Conservation (phyloP, 2,888 invertebrate genomes). For the Smittia sp. region DNA sequence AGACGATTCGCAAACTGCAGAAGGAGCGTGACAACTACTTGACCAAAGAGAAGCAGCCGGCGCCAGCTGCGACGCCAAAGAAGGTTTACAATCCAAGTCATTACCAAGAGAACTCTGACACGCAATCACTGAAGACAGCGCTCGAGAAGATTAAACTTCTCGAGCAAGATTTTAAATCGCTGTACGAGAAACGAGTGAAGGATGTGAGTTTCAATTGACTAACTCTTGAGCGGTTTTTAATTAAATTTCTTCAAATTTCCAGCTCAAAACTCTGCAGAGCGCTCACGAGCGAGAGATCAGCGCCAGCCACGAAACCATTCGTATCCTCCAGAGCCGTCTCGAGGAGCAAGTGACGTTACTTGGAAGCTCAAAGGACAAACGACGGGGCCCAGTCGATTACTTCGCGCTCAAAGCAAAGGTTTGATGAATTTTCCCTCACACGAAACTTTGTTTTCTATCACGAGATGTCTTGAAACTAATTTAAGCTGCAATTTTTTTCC, state of each 20-base stretch:
- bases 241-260: constrained; percentile 47
- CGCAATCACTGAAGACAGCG: constrained; percentile 51
- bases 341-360: constrained; percentile 53
- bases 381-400: constrained; percentile 53
- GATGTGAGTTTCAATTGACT: constrained; percentile 62
- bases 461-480: constrained; percentile 21
- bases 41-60: constrained; percentile 7
- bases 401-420: constrained; percentile 55
- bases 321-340: constrained; percentile 52
- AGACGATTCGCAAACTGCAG: constrained; percentile 71
- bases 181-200: constrained; percentile 75
- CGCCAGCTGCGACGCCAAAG: constrained; percentile 46
- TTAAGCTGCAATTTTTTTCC: neutral
- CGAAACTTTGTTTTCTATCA: constrained; percentile 15
- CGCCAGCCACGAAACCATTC: constrained; percentile 52
- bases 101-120: constrained; percentile 51
- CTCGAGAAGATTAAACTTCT: constrained; percentile 67
- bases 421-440: constrained; percentile 33
- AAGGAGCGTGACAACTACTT: constrained; percentile 67
- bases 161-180: constrained; percentile 70
- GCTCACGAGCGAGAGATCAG: constrained; percentile 69
- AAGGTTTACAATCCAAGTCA: constrained; percentile 52
- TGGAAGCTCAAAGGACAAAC: constrained; percentile 49
- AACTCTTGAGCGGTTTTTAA: neutral
- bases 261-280: constrained; percentile 72